Base-by-base conservation (phyloP, 1,140 invertebrate genomes). In the Leptopilina boulardi region DNA sequence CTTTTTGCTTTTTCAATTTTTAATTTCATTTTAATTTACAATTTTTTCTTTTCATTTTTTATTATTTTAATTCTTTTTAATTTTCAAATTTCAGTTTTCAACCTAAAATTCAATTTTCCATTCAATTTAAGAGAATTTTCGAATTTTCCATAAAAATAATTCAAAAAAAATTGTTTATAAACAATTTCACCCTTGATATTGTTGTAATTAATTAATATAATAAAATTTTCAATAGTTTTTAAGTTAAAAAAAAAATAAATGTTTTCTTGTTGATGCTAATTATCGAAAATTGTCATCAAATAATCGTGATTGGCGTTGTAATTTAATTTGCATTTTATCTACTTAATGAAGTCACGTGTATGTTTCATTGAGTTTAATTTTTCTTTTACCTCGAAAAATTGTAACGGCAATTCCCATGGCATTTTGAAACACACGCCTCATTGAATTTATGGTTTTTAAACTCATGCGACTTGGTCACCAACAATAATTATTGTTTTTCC, bases 341-440 rank as follows among this genome's bases (percentile, higher is more conserved):
- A n/a, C n/a, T 23, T n/a, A 30, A 34, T 30, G 23, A 66, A 66
- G 59, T 66, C 59, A 66, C 59, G 26, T 66, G 59, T 10, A 34
- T 66, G 26, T 30, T 66, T 6, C n/a, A n/a, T n/a, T n/a, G n/a
- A n/a, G n/a, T n/a, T n/a, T n/a, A n/a, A n/a, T n/a, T n/a, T n/a
- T n/a, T n/a, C n/a, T 1, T 34, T 30, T 66, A 30, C 0, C 11
- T 5, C 15, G 4, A 26, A 26, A 3, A 30, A 26, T 13, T 26
- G 23, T 23, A 66, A 30, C 13, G 59, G 26, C 26, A 66, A 66
- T 66, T 66, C 59, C 59, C 59, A 66, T 66, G 59, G 15, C 13
- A 66, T 66, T 66, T 66, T 30, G 10, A 66, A n/a, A n/a, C n/a
- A 34, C 59, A 66, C 59, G 59, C 59, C 15, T 30, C 59, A 66